phyloP scores from a whole-genome alignment of 2,113 vertebrate genomes.

The Albula glossodonta region DNA sequence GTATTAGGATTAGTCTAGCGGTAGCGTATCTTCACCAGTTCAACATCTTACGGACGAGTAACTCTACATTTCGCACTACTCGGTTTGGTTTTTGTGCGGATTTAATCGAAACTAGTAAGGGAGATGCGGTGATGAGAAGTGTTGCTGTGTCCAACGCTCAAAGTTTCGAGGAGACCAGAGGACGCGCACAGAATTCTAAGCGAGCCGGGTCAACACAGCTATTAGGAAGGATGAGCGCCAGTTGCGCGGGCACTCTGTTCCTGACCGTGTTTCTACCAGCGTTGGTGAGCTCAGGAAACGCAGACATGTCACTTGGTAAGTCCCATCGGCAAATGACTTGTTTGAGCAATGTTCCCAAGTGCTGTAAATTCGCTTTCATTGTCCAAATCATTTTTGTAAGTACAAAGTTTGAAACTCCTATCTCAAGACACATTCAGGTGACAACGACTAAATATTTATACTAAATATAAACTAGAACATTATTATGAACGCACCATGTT shows the following conservation, averaged over 20 bases:
- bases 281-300: conserved; percentile 15
- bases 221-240: conserved; percentile 29
- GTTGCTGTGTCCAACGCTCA: not conserved
- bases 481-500: not conserved
- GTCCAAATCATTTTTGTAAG: not conserved
- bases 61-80: not conserved
- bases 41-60: not conserved
- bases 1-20: too few species aligned
- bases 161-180: not conserved
- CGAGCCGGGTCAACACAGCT: not conserved
- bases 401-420: not conserved
- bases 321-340: not conserved
- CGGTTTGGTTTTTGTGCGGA: not conserved
- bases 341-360: not conserved
- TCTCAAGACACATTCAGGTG: not conserved
- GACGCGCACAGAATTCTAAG: not conserved
- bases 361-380: not conserved
- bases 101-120: not conserved
- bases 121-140: conserved; percentile 58
- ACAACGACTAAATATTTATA: not conserved
- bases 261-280: conserved; percentile 19
- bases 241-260: not conserved
- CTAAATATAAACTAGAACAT: too few species aligned
- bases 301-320: conserved; percentile 55
- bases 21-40: not conserved